These are phyloP conservation scores for Solea senegalensis DNA, from an alignment of 2,113 vertebrate genomes.

Conservation along the genomic window DNA sequence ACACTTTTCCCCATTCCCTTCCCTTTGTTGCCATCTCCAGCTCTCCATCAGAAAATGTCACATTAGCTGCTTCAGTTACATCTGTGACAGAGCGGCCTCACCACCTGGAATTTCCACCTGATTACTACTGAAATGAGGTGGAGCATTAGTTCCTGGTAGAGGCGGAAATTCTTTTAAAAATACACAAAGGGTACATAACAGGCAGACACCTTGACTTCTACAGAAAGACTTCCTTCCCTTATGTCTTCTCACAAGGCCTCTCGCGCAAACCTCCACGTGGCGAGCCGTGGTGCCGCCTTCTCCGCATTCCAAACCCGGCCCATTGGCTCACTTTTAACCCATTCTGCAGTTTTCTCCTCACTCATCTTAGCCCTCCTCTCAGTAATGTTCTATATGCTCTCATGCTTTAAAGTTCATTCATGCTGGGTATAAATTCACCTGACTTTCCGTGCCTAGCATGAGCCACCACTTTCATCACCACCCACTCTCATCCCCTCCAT, in stretches of 20 bases:
- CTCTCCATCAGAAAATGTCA: slow-evolving; percentile 5
- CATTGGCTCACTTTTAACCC: slow-evolving; percentile 10
- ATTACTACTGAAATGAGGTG: slow-evolving; percentile 33
- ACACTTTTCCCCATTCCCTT: slow-evolving; percentile 13
- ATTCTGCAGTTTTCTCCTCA: slow-evolving; percentile 23
- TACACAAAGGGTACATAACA: background rate
- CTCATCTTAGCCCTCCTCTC: slow-evolving; percentile 16
- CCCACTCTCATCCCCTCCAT: background rate
- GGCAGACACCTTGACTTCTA: slow-evolving; percentile 1
- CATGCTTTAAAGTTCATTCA: slow-evolving; percentile 14
- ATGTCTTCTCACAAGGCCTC: too few relatives aligned
- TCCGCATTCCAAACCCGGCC: slow-evolving; percentile 3
- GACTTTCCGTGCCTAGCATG: slow-evolving; percentile 31
- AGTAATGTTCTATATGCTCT: slow-evolving; percentile 24
- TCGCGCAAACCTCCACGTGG: background rate
- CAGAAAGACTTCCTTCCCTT: too few relatives aligned
- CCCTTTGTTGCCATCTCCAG: slow-evolving; percentile 2
- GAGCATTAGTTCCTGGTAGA: slow-evolving; percentile 15
- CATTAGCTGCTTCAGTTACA: background rate
- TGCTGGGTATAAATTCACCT: slow-evolving; percentile 16
- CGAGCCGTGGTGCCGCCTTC: slow-evolving; percentile 3
- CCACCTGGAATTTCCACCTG: slow-evolving; percentile 14
- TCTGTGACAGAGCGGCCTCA: slow-evolving; percentile 15
- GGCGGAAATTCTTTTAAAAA: background rate
- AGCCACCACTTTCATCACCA: slow-evolving; percentile 7